phyloP scores from a whole-genome alignment of 2,797 vertebrate genomes.

The Peromyscus eremicus region DNA sequence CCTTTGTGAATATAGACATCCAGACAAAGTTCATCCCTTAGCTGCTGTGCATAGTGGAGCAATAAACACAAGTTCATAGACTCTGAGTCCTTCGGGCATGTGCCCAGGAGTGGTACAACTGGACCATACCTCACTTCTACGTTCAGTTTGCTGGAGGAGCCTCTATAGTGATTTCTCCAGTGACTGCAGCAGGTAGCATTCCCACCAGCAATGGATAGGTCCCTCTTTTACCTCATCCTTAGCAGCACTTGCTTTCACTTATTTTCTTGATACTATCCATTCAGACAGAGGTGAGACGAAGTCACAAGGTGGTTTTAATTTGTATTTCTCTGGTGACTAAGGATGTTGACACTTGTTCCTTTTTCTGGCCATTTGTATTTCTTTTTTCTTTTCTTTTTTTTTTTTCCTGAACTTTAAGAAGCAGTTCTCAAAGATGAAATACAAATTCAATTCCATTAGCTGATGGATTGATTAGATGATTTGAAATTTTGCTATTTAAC shows the following conservation, averaged over 20 bases:
- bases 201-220: rapidly evolving
- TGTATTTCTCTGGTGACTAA: not conserved
- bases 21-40: not conserved
- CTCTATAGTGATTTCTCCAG: not conserved
- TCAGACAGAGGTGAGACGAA: not conserved
- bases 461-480: not conserved
- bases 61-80: not conserved
- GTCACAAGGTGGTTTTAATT: not conserved
- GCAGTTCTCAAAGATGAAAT: not conserved
- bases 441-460: not conserved
- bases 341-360: not conserved
- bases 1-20: not conserved
- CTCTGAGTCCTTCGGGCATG: not conserved
- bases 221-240: no score
- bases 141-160: not conserved
- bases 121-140: not conserved
- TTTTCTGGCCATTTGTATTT: not conserved
- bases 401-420: not conserved
- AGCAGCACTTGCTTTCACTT: no score
- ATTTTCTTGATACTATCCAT: not conserved
- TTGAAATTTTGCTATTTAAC: not conserved
- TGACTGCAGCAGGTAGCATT: not conserved
- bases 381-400: no score
- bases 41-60: no score
- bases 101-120: not conserved